A percentile compares a stretch with the other conserved stretches of the same genome.
Evolutionary conservation across 2,113 vertebrate genomes (phyloP).

Genomic region (Gadus macrocephalus): DNA sequence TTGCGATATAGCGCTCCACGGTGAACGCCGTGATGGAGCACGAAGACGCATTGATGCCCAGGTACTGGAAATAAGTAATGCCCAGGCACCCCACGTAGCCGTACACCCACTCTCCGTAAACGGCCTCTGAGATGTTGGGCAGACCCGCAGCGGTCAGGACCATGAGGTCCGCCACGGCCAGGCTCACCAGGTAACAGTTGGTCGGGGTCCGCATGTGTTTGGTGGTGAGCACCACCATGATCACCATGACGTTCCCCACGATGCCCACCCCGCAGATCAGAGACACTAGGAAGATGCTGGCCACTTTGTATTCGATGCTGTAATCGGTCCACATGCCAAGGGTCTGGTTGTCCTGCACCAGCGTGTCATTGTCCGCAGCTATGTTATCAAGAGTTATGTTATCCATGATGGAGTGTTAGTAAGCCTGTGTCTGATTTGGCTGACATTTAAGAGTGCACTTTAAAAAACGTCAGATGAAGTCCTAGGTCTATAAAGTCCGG

Average conservation of each 20-base stretch:
- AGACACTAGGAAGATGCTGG: constrained; percentile 82
- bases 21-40: constrained; percentile 98
- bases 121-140: constrained; percentile 91
- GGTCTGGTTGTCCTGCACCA: constrained; percentile 76
- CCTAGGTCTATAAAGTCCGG: not conserved
- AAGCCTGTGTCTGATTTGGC: constrained; percentile 10
- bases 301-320: constrained; percentile 83
- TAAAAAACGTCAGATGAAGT: not conserved
- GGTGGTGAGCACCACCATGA: constrained; percentile 93
- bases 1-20: constrained; percentile 95
- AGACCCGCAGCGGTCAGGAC: constrained; percentile 92
- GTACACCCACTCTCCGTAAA: constrained; percentile 90
- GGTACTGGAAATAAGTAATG: constrained; percentile 94
- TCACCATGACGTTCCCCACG: constrained; percentile 93
- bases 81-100: constrained; percentile 89
- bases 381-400: constrained; percentile 49
- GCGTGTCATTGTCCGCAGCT: constrained; percentile 76
- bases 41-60: constrained; percentile 96
- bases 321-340: constrained; percentile 72
- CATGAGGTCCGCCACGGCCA: constrained; percentile 92
- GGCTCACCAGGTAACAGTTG: constrained; percentile 96
- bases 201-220: constrained; percentile 98
- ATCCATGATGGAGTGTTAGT: constrained; percentile 34
- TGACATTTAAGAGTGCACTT: constrained; percentile 1
- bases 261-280: constrained; percentile 90